A percentile compares a stretch with the other conserved stretches of the same genome.
phyloP scores from a whole-genome alignment of 2,113 vertebrate species.

The Archilochus colubris region DNA sequence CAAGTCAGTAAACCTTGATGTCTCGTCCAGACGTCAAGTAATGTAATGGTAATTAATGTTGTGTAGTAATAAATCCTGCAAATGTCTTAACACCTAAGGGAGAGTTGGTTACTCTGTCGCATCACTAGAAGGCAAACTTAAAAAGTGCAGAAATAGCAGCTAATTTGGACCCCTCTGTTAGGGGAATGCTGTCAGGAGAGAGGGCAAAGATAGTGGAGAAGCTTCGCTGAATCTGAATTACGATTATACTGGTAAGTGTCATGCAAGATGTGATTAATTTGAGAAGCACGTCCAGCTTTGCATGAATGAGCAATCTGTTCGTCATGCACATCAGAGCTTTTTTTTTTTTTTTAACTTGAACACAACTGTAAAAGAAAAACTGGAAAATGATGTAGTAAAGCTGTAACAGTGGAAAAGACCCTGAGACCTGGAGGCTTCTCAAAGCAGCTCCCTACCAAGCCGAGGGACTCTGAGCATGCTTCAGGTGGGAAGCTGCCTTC shows the following conservation, averaged over 20 bases:
- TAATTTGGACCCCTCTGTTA: background rate
- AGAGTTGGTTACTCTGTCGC: background rate
- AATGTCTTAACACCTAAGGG: background rate
- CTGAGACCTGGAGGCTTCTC: background rate
- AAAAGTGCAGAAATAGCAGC: background rate
- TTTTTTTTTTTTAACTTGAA: background rate
- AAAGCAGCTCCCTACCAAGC: background rate
- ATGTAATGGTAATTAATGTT: background rate
- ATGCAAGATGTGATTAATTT: background rate
- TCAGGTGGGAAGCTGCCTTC: background rate
- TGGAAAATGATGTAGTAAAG: background rate
- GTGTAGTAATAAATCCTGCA: background rate
- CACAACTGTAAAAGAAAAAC: background rate
- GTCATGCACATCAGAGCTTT: background rate
- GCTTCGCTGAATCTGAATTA: background rate
- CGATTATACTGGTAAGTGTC: background rate
- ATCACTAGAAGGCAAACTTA: background rate
- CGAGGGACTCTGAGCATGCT: fast-evolving
- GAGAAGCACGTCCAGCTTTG: background rate
- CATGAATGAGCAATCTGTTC: background rate
- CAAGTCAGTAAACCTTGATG: conserved; percentile 23
- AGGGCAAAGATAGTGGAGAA: background rate
- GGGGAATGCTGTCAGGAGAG: background rate
- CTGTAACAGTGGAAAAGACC: background rate
- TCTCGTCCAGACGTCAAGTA: background rate